A percentile compares a stretch with the other conserved stretches of the same genome.
These are phyloP conservation scores for Vollenhovia emeryi DNA, from an alignment of 1,140 invertebrate genomes.

Conservation along the genomic window DNA sequence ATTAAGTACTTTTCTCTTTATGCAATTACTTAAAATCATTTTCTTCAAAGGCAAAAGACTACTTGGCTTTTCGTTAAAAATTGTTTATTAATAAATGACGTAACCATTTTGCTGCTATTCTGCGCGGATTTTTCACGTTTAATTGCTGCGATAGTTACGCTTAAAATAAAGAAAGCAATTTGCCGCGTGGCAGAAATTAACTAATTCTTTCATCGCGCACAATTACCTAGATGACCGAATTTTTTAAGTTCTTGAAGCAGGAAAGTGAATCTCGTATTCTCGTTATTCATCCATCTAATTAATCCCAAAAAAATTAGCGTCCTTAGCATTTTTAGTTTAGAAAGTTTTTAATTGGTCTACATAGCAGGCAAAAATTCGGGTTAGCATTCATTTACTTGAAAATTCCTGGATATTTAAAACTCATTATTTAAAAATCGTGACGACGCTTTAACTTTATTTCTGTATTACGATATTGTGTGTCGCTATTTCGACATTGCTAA, in stretches of 20 bases:
- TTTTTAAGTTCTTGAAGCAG: neutral
- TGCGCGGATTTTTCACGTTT: neutral
- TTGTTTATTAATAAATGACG: constrained; percentile 3
- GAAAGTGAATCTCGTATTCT: constrained; percentile 2
- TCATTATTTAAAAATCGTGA: neutral
- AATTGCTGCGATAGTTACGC: constrained; percentile 7
- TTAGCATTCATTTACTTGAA: neutral
- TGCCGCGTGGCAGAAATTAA: constrained; percentile 1
- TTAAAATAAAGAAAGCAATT: constrained; percentile 9
- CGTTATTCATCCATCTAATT: neutral
- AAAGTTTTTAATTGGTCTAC: neutral
- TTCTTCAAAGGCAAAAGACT: neutral
- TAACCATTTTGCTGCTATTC: neutral
- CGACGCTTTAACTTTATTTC: neutral
- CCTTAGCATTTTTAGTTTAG: neutral
- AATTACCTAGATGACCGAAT: constrained; percentile 2
- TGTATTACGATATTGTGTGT: neutral
- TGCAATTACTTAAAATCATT: neutral
- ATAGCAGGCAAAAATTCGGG: neutral
- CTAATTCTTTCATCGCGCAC: constrained; percentile 1
- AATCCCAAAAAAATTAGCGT: neutral
- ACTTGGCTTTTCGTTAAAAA: neutral
- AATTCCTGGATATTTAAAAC: neutral
- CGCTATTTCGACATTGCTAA: neutral
- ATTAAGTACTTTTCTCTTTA: neutral